Evolutionary conservation across 1,140 invertebrate species (phyloP).

Genomic region (Lamellibrachia luymesi): DNA sequence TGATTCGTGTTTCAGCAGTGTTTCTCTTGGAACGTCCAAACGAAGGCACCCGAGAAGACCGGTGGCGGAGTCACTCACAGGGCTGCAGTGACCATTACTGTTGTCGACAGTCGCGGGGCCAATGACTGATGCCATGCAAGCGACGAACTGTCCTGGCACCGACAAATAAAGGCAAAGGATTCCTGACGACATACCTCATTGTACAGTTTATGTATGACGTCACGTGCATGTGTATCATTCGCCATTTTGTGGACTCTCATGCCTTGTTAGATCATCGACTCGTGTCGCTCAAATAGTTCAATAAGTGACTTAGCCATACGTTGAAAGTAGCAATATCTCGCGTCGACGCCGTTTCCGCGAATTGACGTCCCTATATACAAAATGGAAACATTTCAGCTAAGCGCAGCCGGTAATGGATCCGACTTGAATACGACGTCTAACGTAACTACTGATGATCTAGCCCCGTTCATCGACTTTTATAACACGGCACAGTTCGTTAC

Average conservation of each 20-base stretch:
- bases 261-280: neutral
- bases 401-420: neutral
- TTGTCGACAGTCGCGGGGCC: neutral
- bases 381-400: neutral
- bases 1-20: neutral
- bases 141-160: neutral
- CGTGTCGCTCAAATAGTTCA: neutral
- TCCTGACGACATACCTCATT: neutral
- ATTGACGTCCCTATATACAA: neutral
- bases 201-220: neutral
- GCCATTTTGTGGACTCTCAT: neutral
- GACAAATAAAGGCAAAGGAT: neutral
- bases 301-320: neutral
- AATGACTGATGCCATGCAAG: neutral
- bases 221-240: neutral
- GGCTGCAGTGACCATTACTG: neutral
- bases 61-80: neutral
- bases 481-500: slow-evolving; percentile 45
- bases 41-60: neutral
- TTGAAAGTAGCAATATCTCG: neutral
- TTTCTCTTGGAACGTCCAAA: neutral
- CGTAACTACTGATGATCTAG: neutral
- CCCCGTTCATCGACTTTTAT: slow-evolving; percentile 44
- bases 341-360: neutral
- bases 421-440: neutral